Percentiles rank a stretch among this genome's conserved stretches.
Evolutionary conservation across 2,888 invertebrate species (phyloP).

Genomic region (Heliothis peltigera): DNA sequence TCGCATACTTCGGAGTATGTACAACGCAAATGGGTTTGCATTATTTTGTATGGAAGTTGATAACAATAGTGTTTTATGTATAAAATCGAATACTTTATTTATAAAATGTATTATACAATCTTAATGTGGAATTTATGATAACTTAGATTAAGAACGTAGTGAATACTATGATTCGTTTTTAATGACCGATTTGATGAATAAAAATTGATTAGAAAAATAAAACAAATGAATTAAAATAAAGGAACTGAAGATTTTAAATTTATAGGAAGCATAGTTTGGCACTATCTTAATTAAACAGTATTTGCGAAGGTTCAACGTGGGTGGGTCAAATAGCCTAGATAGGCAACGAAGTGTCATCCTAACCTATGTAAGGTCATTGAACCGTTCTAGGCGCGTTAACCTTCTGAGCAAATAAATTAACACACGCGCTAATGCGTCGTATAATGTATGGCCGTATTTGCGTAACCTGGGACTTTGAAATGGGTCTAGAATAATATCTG

Average conservation of each 20-base stretch:
- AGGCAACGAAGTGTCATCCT: constrained; percentile 14
- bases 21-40: constrained; percentile 21
- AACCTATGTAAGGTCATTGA: constrained; percentile 15
- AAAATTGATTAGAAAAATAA: too few species aligned
- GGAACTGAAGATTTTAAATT: too few species aligned
- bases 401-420: not conserved
- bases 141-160: not conserved
- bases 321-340: constrained; percentile 2
- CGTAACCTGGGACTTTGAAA: too few species aligned
- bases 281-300: not conserved
- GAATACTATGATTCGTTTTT: not conserved
- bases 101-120: not conserved
- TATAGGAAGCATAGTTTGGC: not conserved
- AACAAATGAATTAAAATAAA: too few species aligned
- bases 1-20: constrained; percentile 9
- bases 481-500: too few species aligned
- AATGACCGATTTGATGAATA: not conserved
- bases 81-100: not conserved
- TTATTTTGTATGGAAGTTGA: constrained; percentile 3
- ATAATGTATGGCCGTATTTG: not conserved
- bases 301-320: not conserved
- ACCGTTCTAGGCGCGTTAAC: constrained; percentile 5
- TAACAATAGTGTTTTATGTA: not conserved
- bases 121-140: not conserved
- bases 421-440: not conserved